Evolutionary conservation across 2,888 invertebrate genomes (phyloP).

Genomic region (Clistopyga incitator): DNA sequence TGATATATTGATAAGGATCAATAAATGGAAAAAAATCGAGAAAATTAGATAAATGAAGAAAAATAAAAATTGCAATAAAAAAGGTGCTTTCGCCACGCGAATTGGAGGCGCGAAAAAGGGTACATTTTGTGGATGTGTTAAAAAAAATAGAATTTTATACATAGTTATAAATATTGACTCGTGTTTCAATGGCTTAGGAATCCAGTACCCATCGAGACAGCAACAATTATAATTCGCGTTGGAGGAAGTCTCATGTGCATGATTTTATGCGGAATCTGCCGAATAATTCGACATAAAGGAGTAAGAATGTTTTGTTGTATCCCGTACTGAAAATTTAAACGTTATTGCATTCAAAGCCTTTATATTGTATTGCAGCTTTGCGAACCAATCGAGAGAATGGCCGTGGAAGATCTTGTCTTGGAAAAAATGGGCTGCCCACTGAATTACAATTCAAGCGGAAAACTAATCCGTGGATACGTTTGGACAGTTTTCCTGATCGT

Average conservation of each 20-base stretch:
- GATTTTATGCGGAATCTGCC: constrained; percentile 35
- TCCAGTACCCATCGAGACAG: background rate
- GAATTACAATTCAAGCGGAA: constrained; percentile 39
- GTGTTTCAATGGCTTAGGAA: background rate
- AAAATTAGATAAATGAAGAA: too few species aligned
- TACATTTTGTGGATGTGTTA: background rate
- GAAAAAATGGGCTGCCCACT: constrained; percentile 57
- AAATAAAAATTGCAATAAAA: too few species aligned
- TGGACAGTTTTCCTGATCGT: constrained; percentile 35
- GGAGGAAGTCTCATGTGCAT: constrained; percentile 41
- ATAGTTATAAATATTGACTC: too few species aligned
- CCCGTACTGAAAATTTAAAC: too few species aligned
- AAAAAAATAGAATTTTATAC: too few species aligned
- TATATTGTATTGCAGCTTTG: constrained; percentile 31
- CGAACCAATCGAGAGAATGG: constrained; percentile 52
- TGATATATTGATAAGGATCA: too few species aligned
- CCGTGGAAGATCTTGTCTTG: constrained; percentile 52
- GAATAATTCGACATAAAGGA: constrained; percentile 49
- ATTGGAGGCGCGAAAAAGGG: too few species aligned
- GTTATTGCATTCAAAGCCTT: background rate
- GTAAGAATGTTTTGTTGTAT: constrained; percentile 26
- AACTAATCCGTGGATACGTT: constrained; percentile 54
- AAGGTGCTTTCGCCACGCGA: too few species aligned
- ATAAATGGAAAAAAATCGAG: too few species aligned
- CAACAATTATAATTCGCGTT: constrained; percentile 44